A percentile compares a stretch with the other conserved stretches of the same genome.
phyloP scores from a whole-genome alignment of 53 echinoderm and acorn worm genomes.

The Antedon mediterranea region DNA sequence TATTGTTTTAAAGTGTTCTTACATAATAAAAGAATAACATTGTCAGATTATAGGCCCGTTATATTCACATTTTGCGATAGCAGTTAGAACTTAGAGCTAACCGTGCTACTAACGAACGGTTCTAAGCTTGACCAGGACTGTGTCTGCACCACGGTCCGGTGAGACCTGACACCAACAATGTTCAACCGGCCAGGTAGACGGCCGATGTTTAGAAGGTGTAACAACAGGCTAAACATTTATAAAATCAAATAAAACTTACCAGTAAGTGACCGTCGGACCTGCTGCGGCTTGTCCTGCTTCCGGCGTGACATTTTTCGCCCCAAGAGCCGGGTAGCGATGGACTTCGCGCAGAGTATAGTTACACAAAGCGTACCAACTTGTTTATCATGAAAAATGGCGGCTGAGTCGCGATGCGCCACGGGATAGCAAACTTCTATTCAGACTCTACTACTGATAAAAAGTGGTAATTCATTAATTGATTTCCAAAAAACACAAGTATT shows the following conservation, averaged over 20 bases:
- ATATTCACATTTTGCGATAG: not conserved
- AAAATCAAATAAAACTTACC: slow-evolving; percentile 52
- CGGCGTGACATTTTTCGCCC: slow-evolving; percentile 99
- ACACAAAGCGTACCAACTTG: not conserved
- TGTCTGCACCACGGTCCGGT: slow-evolving; percentile 4
- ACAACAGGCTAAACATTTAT: not conserved
- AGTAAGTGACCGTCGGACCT: slow-evolving; percentile 75
- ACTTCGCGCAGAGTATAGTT: not conserved
- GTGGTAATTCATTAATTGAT: not conserved
- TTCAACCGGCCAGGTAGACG: not conserved
- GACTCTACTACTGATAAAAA: not conserved
- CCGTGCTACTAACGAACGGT: no score
- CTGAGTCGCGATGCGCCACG: not conserved
- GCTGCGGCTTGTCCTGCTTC: slow-evolving; percentile 99
- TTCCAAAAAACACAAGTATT: not conserved
- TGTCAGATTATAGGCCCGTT: not conserved
- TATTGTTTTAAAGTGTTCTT: not conserved
- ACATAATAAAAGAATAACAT: not conserved
- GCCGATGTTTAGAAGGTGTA: not conserved
- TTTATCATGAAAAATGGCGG: not conserved
- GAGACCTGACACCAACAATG: slow-evolving; percentile 10
- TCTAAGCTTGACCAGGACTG: not conserved
- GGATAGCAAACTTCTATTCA: not conserved
- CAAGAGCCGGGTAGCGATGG: slow-evolving; percentile 57
- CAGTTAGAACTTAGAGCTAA: no score